A percentile compares a stretch with the other conserved stretches of the same genome.
Evolutionary conservation across 35 echinoderm and acorn worm genomes (phyloP).

Genomic region (Holothuria glaberrima): DNA sequence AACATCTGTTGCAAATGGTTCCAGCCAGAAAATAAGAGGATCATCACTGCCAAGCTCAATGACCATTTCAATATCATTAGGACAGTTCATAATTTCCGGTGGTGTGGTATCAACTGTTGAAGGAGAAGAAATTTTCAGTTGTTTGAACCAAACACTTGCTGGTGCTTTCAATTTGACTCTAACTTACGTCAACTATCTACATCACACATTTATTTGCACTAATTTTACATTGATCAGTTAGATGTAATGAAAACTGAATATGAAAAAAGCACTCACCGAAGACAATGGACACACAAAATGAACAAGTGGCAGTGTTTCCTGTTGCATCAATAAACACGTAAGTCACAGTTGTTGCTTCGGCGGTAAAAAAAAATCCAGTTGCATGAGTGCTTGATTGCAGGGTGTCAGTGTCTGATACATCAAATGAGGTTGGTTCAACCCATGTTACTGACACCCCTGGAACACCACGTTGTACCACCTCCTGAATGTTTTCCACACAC

Average conservation of each 20-base stretch:
- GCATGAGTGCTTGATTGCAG: neutral
- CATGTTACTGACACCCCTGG: neutral
- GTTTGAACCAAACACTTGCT: too few species aligned
- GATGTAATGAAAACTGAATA: too few species aligned
- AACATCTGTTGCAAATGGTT: constrained; percentile 42
- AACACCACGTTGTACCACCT: neutral
- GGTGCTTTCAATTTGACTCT: too few species aligned
- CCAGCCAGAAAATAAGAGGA: constrained; percentile 14
- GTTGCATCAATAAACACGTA: neutral
- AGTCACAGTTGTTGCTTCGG: neutral
- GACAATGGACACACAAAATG: neutral
- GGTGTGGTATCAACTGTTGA: constrained; percentile 50
- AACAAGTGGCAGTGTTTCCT: constrained; percentile 21
- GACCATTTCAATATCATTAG: neutral
- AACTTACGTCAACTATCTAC: too few species aligned
- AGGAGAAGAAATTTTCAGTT: too few species aligned
- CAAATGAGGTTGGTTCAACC: constrained; percentile 3
- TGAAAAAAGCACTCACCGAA: neutral
- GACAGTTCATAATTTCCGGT: constrained; percentile 30
- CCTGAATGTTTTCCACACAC: neutral
- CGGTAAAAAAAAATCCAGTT: neutral
- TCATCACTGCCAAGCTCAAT: constrained; percentile 45
- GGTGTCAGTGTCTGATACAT: neutral
- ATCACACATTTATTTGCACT: too few species aligned
- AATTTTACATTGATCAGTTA: too few species aligned